A percentile compares a stretch with the other conserved stretches of the same genome.
phyloP scores from a whole-genome alignment of 2,797 vertebrate genomes.

The Rhadinocentrus ornatus region DNA sequence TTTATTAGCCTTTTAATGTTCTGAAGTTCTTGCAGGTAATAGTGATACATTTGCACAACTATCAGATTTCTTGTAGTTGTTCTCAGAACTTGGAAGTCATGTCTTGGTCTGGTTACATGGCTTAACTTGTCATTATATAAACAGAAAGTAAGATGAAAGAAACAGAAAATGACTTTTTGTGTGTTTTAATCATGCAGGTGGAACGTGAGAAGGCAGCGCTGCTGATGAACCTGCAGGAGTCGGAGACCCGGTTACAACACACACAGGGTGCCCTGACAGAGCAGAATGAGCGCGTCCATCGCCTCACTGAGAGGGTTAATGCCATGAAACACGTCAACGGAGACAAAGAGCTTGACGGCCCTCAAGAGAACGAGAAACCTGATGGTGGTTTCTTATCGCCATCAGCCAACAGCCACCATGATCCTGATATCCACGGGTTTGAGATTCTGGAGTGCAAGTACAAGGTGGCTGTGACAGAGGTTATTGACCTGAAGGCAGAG shows the following conservation, averaged over 20 bases:
- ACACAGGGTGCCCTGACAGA: conserved; percentile 94
- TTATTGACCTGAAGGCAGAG: conserved; percentile 97
- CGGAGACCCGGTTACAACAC: conserved; percentile 95
- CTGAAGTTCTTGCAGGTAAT: background rate
- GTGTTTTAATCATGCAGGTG: conserved; percentile 81
- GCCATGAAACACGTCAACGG: conserved; percentile 87
- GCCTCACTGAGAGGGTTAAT: conserved; percentile 90
- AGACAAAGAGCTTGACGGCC: conserved; percentile 88
- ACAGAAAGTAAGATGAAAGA: background rate
- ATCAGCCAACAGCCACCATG: conserved; percentile 80
- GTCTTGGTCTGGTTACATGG: fast-evolving
- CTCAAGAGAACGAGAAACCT: conserved; percentile 84
- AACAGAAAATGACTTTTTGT: background rate
- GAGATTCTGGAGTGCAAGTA: conserved; percentile 98
- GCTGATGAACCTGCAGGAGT: conserved; percentile 93
- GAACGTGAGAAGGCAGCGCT: conserved; percentile 94
- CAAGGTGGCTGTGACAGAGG: conserved; percentile 95
- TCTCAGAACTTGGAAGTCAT: background rate
- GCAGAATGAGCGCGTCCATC: conserved; percentile 91
- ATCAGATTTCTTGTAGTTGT: background rate
- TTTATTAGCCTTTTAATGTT: conserved; percentile 1
- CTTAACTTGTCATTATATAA: background rate
- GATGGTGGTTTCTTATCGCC: conserved; percentile 83
- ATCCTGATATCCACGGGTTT: conserved; percentile 91
- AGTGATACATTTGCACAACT: background rate